Percentiles rank a stretch among this genome's conserved stretches.
Conservation (phyloP, 2,888 invertebrate species). For the Branchipolynoe longqiensis region DNA sequence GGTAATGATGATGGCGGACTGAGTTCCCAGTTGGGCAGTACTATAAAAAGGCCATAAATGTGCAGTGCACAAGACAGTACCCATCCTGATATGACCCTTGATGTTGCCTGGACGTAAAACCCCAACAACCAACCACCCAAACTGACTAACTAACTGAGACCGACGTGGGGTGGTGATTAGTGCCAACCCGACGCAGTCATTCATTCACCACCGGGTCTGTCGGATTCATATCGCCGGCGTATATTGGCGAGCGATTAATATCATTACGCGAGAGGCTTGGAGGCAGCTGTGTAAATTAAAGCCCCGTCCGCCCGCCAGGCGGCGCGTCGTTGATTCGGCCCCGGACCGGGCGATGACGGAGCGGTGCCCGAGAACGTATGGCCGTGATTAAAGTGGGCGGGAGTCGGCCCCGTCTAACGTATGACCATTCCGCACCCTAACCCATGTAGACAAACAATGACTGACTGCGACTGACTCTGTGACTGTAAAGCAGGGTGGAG, state of each 20-base stretch:
- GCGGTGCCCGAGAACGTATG: slow-evolving; percentile 29
- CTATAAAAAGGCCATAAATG: too few relatives aligned
- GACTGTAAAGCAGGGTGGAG: too few relatives aligned
- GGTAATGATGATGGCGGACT: too few relatives aligned
- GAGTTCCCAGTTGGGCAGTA: too few relatives aligned
- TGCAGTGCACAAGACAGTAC: too few relatives aligned
- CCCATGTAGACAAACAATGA: slow-evolving; percentile 37
- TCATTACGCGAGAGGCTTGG: slow-evolving; percentile 45
- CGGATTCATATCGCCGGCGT: slow-evolving; percentile 48
- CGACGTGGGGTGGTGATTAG: slow-evolving; percentile 23
- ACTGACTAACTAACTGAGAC: background rate
- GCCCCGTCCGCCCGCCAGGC: too few relatives aligned
- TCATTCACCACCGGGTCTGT: slow-evolving; percentile 33
- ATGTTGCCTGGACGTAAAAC: too few relatives aligned
- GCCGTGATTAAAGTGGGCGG: slow-evolving; percentile 26
- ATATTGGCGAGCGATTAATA: slow-evolving; percentile 55
- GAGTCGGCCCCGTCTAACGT: slow-evolving; percentile 8
- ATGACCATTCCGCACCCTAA: slow-evolving; percentile 17
- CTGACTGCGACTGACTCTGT: too few relatives aligned
- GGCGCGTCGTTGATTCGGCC: too few relatives aligned
- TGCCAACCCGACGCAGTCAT: slow-evolving; percentile 11
- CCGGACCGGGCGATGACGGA: too few relatives aligned
- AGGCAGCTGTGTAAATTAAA: too few relatives aligned
- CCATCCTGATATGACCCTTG: too few relatives aligned
- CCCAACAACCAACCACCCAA: background rate